Evolutionary conservation across 2,113 vertebrate genomes (phyloP).

Genomic region (Taurulus bubalis): DNA sequence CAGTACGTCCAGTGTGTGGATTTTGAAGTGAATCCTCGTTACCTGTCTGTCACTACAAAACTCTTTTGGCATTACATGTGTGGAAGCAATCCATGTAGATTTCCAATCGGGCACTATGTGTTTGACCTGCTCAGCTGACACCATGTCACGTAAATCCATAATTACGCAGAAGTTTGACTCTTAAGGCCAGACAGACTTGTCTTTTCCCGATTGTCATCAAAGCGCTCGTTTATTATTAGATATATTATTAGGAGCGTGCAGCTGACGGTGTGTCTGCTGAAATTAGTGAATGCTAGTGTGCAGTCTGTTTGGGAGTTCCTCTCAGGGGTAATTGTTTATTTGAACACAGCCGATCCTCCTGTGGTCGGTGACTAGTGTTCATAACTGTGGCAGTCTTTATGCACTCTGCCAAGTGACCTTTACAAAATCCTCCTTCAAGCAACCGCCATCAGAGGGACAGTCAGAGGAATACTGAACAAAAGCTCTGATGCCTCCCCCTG

Average conservation of each 20-base stretch:
- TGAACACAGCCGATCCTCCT: slow-evolving; percentile 3
- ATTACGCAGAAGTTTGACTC: slow-evolving; percentile 4
- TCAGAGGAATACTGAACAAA: slow-evolving; percentile 34
- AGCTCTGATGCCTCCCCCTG: slow-evolving; percentile 3
- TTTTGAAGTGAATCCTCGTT: slow-evolving; percentile 4
- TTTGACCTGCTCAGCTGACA: not conserved
- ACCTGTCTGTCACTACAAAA: too few species aligned
- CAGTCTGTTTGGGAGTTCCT: not conserved
- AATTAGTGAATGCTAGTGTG: not conserved
- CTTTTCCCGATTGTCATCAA: slow-evolving; percentile 4
- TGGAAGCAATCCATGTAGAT: not conserved
- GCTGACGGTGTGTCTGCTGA: not conserved
- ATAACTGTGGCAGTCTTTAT: slow-evolving; percentile 16
- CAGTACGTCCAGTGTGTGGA: not conserved
- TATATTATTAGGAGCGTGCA: too few species aligned
- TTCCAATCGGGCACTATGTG: not conserved
- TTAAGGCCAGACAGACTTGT: not conserved
- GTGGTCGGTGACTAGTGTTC: slow-evolving; percentile 4
- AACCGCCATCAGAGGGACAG: slow-evolving; percentile 7
- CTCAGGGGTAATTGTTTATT: slow-evolving; percentile 25
- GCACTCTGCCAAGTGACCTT: slow-evolving; percentile 53
- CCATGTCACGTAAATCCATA: not conserved
- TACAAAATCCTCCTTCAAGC: slow-evolving; percentile 41
- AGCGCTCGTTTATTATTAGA: slow-evolving; percentile 9
- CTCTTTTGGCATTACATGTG: not conserved